Evolutionary conservation across 2,797 vertebrate genomes (phyloP).

Genomic region (Pseudocheirus occidentalis): DNA sequence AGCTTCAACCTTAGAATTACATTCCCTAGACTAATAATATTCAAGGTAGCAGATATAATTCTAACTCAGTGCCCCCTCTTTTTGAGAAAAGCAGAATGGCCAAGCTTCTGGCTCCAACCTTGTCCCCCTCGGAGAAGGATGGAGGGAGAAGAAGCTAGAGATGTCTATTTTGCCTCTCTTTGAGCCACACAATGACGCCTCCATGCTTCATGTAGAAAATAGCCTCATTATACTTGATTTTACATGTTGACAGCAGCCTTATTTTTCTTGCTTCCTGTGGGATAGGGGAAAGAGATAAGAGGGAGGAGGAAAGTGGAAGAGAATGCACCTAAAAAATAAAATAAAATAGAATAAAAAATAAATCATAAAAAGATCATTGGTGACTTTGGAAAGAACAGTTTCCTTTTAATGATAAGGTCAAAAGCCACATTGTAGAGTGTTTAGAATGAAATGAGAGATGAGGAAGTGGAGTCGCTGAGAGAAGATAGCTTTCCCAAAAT

Average conservation of each 20-base stretch:
- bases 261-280: background rate
- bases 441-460: background rate
- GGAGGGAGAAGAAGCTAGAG: background rate
- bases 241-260: background rate
- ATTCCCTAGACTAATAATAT: background rate
- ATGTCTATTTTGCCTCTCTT: background rate
- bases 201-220: background rate
- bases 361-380: background rate
- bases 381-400: background rate
- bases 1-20: background rate
- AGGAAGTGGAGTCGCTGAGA: background rate
- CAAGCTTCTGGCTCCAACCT: background rate
- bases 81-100: background rate
- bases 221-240: background rate
- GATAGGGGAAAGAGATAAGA: background rate
- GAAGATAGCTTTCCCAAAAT: background rate
- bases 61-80: background rate
- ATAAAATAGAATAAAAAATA: background rate
- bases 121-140: too few relatives aligned
- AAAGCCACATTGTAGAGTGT: background rate
- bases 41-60: background rate
- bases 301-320: background rate
- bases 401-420: background rate
- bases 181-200: background rate
- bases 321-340: background rate